Evolutionary conservation across 2,888 invertebrate genomes (phyloP).

Genomic region (Podabrus alpinus): DNA sequence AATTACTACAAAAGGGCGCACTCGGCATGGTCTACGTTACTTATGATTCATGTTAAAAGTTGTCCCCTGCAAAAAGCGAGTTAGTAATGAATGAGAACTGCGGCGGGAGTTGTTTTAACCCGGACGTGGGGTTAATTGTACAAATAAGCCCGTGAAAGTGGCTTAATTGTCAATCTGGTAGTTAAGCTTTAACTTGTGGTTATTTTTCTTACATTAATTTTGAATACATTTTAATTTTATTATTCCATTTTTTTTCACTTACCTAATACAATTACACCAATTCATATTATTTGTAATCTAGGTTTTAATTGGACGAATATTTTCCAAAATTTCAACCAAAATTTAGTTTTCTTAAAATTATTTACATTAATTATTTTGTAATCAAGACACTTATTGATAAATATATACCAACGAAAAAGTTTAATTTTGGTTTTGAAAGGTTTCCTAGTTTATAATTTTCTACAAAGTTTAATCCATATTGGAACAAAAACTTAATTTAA

Average conservation of each 20-base stretch:
- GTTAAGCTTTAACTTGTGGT: background rate
- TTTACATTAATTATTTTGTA: background rate
- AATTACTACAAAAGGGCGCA: conserved; percentile 37
- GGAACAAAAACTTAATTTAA: background rate
- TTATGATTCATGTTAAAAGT: conserved; percentile 41
- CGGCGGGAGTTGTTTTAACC: conserved; percentile 38
- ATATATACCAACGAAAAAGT: background rate
- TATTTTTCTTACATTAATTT: background rate
- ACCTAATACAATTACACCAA: background rate
- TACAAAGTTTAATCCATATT: background rate
- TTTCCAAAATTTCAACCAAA: background rate
- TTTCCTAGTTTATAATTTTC: background rate
- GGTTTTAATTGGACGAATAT: background rate
- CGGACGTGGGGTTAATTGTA: conserved; percentile 44
- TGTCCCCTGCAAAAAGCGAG: conserved; percentile 38
- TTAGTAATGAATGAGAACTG: conserved; percentile 39
- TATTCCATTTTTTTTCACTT: too few species aligned
- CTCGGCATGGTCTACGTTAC: conserved; percentile 35
- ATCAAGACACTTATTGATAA: background rate
- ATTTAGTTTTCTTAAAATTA: background rate
- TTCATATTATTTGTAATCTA: background rate
- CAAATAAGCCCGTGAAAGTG: conserved; percentile 35
- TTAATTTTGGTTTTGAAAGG: background rate
- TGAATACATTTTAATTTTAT: background rate
- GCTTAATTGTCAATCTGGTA: conserved; percentile 38